phyloP scores from a whole-genome alignment of 2,888 invertebrate species.

The Drosophila nr. perissopoda region DNA sequence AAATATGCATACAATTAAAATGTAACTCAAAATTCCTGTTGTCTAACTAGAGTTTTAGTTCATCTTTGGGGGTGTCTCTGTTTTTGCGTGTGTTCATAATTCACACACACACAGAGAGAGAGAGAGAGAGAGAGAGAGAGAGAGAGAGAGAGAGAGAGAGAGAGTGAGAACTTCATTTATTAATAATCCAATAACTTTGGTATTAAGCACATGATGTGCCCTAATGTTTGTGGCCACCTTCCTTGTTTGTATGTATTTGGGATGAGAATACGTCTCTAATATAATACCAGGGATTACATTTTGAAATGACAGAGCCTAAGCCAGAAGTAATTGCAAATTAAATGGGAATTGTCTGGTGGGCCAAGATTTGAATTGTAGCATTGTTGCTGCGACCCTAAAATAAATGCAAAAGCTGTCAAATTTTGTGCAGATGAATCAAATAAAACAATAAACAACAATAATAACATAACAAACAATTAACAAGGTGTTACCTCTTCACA shows the following conservation, averaged over 20 bases:
- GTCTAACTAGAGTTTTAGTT: slow-evolving; percentile 30
- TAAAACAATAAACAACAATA: background rate
- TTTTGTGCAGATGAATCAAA: background rate
- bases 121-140: no score
- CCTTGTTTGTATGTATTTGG: background rate
- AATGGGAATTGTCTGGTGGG: slow-evolving; percentile 40
- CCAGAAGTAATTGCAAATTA: slow-evolving; percentile 70
- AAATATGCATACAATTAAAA: slow-evolving; percentile 41
- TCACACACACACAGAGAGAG: slow-evolving; percentile 2
- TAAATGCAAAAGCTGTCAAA: background rate
- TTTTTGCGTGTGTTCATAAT: slow-evolving; percentile 32
- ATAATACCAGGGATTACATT: slow-evolving; percentile 15
- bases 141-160: no score
- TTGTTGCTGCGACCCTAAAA: background rate
- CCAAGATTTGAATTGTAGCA: background rate
- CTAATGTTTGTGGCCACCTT: background rate
- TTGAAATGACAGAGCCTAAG: slow-evolving; percentile 43
- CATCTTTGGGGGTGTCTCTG: background rate
- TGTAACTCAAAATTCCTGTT: slow-evolving; percentile 28
- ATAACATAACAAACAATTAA: no score
- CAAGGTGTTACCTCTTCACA: background rate
- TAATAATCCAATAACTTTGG: slow-evolving; percentile 64
- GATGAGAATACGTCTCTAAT: slow-evolving; percentile 24
- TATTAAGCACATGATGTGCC: slow-evolving; percentile 45
- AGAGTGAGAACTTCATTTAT: slow-evolving; percentile 47